phyloP scores from a whole-genome alignment of 1,140 invertebrate genomes.

The Sogatella furcifera region DNA sequence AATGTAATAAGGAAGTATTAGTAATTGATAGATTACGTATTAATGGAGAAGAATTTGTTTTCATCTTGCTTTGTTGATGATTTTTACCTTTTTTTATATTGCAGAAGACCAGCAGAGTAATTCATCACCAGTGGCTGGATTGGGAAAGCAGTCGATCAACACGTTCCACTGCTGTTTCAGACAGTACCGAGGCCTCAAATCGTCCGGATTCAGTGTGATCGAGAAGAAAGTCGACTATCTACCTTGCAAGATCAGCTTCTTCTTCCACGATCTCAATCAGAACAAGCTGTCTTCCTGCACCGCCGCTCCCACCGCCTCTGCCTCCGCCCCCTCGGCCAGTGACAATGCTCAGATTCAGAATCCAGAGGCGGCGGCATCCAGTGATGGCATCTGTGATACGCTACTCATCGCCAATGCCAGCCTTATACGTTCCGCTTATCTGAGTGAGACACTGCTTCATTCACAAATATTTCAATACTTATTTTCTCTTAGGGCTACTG shows the following conservation, averaged over 20 bases:
- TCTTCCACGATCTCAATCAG: constrained; percentile 46
- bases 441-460: constrained; percentile 41
- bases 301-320: constrained; percentile 18
- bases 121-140: too few species aligned
- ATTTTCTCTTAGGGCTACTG: too few species aligned
- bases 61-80: too few species aligned
- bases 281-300: constrained; percentile 11
- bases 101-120: too few species aligned
- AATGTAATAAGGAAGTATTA: too few species aligned
- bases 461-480: too few species aligned
- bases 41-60: too few species aligned
- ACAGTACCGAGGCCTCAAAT: constrained; percentile 39
- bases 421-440: constrained; percentile 61
- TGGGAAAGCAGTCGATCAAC: constrained; percentile 6
- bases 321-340: too few species aligned
- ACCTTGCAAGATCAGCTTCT: constrained; percentile 61
- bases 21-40: too few species aligned
- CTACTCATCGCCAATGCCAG: constrained; percentile 60
- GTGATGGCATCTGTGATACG: constrained; percentile 24
- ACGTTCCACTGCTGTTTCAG: constrained; percentile 40
- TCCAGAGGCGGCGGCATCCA: too few species aligned
- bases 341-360: too few species aligned
- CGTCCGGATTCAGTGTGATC: constrained; percentile 44
- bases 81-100: too few species aligned
- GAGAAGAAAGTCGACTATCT: constrained; percentile 49